Evolutionary conservation across 2,888 invertebrate genomes (phyloP).

Genomic region (Nezara viridula): DNA sequence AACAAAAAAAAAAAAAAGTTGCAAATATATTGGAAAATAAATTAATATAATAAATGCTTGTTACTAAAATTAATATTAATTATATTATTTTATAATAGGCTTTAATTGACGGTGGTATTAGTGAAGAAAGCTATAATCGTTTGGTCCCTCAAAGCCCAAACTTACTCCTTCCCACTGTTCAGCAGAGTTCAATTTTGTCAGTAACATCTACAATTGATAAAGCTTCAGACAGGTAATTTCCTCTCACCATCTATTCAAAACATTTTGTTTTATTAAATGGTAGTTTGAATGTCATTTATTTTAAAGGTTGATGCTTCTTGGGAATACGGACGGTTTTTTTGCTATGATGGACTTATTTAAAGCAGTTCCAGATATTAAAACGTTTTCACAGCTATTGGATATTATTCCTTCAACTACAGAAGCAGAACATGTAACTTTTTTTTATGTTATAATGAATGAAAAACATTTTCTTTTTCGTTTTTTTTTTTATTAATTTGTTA

Average conservation of each 20-base stretch:
- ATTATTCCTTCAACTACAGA: slow-evolving; percentile 77
- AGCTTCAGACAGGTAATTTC: slow-evolving; percentile 53
- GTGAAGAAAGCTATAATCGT: neutral
- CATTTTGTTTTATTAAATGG: neutral
- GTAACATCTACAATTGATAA: slow-evolving; percentile 22
- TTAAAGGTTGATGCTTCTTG: slow-evolving; percentile 79
- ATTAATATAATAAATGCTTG: too few species aligned
- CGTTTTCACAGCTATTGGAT: slow-evolving; percentile 82
- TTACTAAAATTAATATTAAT: too few species aligned
- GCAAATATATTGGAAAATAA: too few species aligned
- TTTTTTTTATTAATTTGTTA: too few species aligned
- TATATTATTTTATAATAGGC: neutral
- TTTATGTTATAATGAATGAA: neutral
- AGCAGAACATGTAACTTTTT: slow-evolving; percentile 74
- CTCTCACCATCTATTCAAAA: too few species aligned
- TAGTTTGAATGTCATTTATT: neutral
- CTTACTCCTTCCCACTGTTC: slow-evolving; percentile 15
- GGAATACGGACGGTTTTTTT: slow-evolving; percentile 84
- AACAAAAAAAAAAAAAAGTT: too few species aligned
- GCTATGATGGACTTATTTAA: slow-evolving; percentile 78
- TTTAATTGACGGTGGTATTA: neutral
- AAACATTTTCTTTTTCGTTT: neutral
- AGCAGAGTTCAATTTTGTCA: slow-evolving; percentile 23
- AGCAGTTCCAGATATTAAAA: slow-evolving; percentile 83
- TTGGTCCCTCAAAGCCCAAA: neutral